Conservation (phyloP, 2,888 invertebrate species). For the Lepidonotus clava region DNA sequence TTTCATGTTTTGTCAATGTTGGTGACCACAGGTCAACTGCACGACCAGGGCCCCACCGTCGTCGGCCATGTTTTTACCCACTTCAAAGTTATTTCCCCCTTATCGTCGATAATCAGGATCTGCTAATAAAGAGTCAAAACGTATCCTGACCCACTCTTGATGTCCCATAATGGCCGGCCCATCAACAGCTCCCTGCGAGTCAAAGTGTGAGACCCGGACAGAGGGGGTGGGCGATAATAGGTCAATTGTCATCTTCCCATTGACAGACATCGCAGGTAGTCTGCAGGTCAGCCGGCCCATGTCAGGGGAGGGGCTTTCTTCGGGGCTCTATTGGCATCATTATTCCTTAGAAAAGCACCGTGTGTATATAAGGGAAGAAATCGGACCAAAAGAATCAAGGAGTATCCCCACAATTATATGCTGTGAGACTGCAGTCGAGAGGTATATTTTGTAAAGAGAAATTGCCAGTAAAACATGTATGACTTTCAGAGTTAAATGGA, state of each 20-base stretch:
- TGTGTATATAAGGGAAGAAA: background rate
- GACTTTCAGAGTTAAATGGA: too few species aligned
- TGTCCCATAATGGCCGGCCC: background rate
- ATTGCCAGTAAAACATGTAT: background rate
- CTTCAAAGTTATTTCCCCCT: conserved; percentile 11
- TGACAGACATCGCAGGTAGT: background rate
- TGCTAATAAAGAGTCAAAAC: background rate
- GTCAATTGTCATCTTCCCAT: background rate
- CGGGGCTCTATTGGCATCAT: background rate
- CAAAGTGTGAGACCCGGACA: background rate
- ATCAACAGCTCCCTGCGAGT: background rate
- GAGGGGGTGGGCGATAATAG: conserved; percentile 10
- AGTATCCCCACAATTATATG: conserved; percentile 9
- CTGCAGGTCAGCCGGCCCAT: background rate
- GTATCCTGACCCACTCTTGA: background rate
- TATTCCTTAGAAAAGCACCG: background rate
- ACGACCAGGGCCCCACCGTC: background rate
- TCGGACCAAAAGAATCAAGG: background rate
- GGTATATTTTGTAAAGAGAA: background rate
- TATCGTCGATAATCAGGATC: background rate
- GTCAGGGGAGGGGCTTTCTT: background rate
- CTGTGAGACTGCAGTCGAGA: background rate
- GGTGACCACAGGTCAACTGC: background rate
- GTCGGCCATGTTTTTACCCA: background rate
- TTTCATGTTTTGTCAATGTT: background rate